Percentiles rank a stretch among this genome's conserved stretches.
Conservation (phyloP, 1,140 invertebrate species). For the Conus betulinus region DNA sequence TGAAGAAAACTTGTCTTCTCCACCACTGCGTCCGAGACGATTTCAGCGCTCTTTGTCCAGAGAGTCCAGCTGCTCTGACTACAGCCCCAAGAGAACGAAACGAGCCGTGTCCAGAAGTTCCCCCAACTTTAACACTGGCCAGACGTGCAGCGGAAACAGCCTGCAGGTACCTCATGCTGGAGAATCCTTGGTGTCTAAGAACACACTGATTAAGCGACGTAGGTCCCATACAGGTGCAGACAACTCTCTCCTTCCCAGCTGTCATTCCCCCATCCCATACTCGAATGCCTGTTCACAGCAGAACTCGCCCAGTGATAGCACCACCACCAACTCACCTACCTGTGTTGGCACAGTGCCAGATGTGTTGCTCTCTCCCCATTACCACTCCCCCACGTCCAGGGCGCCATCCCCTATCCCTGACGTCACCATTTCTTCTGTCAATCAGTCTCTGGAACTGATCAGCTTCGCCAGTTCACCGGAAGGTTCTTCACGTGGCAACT, state of each 20-base stretch:
- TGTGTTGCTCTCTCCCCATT: not conserved
- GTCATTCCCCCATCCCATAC: constrained; percentile 6
- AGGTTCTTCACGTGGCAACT: not conserved
- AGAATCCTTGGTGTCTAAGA: constrained; percentile 5
- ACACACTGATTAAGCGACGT: not conserved
- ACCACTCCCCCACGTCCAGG: not conserved
- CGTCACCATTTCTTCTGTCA: not conserved
- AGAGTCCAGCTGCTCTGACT: not conserved
- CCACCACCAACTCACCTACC: not conserved
- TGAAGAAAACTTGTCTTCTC: constrained; percentile 17
- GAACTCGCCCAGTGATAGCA: not conserved
- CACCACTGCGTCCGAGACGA: not conserved
- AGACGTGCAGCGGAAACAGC: not conserved
- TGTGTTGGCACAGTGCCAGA: not conserved
- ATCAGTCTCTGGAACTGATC: not conserved
- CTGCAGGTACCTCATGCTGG: not conserved
- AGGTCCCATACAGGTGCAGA: not conserved
- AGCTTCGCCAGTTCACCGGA: not conserved
- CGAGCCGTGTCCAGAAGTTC: not conserved
- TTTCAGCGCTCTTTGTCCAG: not conserved
- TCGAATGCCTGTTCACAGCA: not conserved
- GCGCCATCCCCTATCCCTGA: not conserved
- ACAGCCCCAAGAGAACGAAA: not conserved
- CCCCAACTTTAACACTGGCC: not conserved
- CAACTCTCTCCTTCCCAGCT: not conserved